Evolutionary conservation across 1,140 invertebrate genomes (phyloP).

Genomic region (Rhagoletis pomonella): DNA sequence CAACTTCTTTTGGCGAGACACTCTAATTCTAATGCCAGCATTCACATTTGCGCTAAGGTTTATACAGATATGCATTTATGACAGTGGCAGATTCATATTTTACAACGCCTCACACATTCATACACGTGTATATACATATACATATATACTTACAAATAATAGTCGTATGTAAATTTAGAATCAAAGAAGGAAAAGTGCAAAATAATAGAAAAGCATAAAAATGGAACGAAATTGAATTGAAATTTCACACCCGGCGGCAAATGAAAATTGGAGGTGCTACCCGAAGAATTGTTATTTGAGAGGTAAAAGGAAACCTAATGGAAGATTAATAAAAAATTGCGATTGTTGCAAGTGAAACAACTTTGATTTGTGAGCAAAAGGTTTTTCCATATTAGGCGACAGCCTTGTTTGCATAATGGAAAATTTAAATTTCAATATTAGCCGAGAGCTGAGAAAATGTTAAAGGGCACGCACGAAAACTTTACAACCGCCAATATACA

Average conservation of each 20-base stretch:
- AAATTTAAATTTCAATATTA: background rate
- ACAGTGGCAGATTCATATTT: background rate
- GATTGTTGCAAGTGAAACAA: background rate
- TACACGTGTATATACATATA: background rate
- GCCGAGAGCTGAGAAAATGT: background rate
- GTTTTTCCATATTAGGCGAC: background rate
- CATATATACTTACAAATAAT: too few species aligned
- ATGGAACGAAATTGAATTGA: slow-evolving; percentile 21
- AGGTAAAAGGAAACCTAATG: background rate
- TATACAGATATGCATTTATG: background rate
- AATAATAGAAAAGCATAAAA: background rate
- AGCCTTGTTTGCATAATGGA: background rate
- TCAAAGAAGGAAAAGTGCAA: background rate
- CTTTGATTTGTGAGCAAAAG: background rate
- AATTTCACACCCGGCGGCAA: slow-evolving; percentile 33
- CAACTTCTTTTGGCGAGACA: too few species aligned
- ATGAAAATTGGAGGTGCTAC: background rate
- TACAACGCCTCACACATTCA: background rate
- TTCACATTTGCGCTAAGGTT: background rate
- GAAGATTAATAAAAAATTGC: background rate
- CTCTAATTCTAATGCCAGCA: too few species aligned
- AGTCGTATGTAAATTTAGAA: background rate
- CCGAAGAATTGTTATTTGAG: background rate
- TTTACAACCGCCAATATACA: background rate
- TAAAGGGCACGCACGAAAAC: background rate